Percentiles rank a stretch among this genome's conserved stretches.
These are phyloP conservation scores for Drosophila barbarae DNA, from an alignment of 2,888 invertebrate species.

Conservation along the genomic window DNA sequence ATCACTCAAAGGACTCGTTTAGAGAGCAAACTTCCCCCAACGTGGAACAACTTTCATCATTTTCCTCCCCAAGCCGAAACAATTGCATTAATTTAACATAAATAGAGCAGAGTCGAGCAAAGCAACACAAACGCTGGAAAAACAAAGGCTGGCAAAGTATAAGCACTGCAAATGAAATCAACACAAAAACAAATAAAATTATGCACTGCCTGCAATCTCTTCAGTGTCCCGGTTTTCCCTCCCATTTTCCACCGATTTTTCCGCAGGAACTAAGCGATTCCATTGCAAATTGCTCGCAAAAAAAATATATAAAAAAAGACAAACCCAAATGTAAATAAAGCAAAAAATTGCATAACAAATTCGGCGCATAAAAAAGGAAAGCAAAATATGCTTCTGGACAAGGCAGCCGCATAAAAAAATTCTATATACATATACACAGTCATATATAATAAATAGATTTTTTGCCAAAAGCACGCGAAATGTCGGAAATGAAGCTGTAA, in stretches of 20 bases:
- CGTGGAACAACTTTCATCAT: constrained; percentile 14
- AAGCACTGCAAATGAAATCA: constrained; percentile 50
- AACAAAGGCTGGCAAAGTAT: constrained; percentile 39
- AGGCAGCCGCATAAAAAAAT: constrained; percentile 38
- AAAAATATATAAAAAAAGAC: constrained; percentile 10
- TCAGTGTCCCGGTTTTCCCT: background rate
- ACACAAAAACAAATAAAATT: constrained; percentile 51
- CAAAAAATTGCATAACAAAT: constrained; percentile 49
- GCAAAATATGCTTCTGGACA: constrained; percentile 51
- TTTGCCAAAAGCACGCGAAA: constrained; percentile 44
- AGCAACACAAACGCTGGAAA: constrained; percentile 23
- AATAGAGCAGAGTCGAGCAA: constrained; percentile 38
- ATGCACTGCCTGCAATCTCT: constrained; percentile 42
- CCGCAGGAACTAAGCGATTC: constrained; percentile 44
- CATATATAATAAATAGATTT: constrained; percentile 52
- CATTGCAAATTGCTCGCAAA: constrained; percentile 42
- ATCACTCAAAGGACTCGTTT: constrained; percentile 40
- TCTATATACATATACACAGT: constrained; percentile 24
- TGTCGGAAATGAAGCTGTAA: constrained; percentile 65
- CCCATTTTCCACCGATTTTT: constrained; percentile 36
- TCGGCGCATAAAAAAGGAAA: constrained; percentile 38
- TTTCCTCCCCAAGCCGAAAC: constrained; percentile 35
- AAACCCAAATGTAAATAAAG: constrained; percentile 42
- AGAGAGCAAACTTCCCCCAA: constrained; percentile 2
- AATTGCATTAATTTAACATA: constrained; percentile 63